Percentiles rank a stretch among this genome's conserved stretches.
Conservation (phyloP, 1,140 invertebrate genomes). For the Atta cephalotes region DNA sequence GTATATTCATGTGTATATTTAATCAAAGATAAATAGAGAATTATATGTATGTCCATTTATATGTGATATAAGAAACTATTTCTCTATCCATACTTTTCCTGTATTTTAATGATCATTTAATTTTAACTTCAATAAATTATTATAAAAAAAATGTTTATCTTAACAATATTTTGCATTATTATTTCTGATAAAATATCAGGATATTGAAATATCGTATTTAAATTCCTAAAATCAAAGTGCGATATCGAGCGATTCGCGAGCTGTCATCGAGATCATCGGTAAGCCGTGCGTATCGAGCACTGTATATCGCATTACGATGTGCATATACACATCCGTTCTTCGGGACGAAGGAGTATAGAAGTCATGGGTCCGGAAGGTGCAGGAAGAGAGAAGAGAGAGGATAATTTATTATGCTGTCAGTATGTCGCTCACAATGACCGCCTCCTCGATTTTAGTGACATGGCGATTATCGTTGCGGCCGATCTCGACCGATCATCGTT, state of each 20-base stretch:
- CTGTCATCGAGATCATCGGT: conserved; percentile 66
- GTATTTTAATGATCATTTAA: too few relatives aligned
- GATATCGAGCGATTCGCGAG: conserved; percentile 26
- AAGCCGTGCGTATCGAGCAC: conserved; percentile 46
- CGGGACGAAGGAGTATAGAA: conserved; percentile 21
- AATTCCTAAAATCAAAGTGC: background rate
- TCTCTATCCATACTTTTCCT: too few relatives aligned
- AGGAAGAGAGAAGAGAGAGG: conserved; percentile 58
- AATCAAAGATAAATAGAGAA: background rate
- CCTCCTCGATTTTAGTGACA: conserved; percentile 85
- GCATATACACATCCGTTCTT: conserved; percentile 31
- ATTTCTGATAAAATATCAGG: background rate
- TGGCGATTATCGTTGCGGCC: conserved; percentile 81
- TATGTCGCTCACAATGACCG: conserved; percentile 85
- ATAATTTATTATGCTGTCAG: conserved; percentile 86
- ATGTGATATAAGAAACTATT: too few relatives aligned
- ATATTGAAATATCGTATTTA: background rate
- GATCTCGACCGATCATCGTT: conserved; percentile 85
- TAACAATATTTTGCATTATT: background rate
- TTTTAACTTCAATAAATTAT: background rate
- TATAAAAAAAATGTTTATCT: background rate
- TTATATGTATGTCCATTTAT: background rate
- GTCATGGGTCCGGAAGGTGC: conserved; percentile 10
- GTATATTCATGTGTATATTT: background rate
- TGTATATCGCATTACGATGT: conserved; percentile 71